Evolutionary conservation across 53 echinoderm and acorn worm species (phyloP).

Genomic region (Patiria pectinifera): DNA sequence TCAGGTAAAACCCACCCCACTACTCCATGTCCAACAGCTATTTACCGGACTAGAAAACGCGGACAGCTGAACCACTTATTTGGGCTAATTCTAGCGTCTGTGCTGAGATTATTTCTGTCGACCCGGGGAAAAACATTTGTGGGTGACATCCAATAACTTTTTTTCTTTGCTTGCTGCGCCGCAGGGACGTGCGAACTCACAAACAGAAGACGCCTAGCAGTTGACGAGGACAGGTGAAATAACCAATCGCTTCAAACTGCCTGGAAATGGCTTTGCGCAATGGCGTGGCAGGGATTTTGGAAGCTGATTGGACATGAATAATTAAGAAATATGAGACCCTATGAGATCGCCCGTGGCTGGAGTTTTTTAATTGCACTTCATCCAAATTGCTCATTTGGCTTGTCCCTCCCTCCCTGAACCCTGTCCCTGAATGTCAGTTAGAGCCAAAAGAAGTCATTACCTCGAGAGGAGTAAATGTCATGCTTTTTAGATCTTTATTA

Average conservation of each 20-base stretch:
- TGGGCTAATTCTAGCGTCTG: constrained; percentile 7
- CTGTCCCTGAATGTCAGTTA: no score
- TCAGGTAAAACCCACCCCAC: background rate
- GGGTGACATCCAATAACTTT: constrained; percentile 22
- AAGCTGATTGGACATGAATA: background rate
- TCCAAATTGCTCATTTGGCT: background rate
- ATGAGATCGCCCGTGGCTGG: no score
- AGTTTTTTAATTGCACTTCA: background rate
- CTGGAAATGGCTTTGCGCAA: background rate
- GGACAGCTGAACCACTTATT: constrained; percentile 42
- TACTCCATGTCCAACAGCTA: constrained; percentile 1
- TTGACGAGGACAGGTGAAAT: constrained; percentile 16
- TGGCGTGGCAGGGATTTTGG: background rate
- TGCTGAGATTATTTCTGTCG: constrained; percentile 4
- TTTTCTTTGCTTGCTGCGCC: background rate
- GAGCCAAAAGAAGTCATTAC: no score
- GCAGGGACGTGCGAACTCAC: background rate
- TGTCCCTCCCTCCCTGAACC: no score
- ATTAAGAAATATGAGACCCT: background rate
- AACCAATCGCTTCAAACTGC: background rate
- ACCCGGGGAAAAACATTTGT: background rate
- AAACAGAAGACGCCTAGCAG: background rate
- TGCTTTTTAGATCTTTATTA: no score
- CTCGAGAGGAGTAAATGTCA: no score
- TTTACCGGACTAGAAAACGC: background rate